Conservation (phyloP, 2,797 vertebrate species). For the Chelmon rostratus region DNA sequence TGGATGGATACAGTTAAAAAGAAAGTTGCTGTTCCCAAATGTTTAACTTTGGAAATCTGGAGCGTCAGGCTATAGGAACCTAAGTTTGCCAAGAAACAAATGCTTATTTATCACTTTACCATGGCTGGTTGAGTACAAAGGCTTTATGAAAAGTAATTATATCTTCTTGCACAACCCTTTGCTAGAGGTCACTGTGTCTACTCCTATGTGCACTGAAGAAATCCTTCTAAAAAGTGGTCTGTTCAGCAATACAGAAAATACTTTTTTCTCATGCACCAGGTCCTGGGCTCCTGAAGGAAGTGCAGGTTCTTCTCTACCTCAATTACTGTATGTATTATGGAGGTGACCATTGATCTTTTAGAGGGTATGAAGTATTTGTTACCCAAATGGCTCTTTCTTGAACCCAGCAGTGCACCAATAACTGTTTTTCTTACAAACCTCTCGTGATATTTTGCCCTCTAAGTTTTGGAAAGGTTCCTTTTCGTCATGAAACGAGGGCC, state of each 20-base stretch:
- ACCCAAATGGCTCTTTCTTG: conserved; percentile 7
- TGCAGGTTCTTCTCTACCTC: conserved; percentile 1
- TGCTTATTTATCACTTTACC: not conserved
- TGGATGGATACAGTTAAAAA: not conserved
- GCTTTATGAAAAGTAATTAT: not conserved
- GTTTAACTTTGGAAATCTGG: not conserved
- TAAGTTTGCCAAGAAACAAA: not conserved
- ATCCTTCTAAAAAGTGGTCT: not conserved
- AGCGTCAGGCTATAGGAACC: not conserved
- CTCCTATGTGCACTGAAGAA: not conserved
- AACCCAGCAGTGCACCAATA: not conserved
- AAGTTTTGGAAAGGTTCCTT: conserved; percentile 9
- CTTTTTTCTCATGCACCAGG: not conserved
- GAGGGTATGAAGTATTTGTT: conserved; percentile 16
- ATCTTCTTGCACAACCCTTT: not conserved
- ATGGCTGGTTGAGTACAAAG: not conserved
- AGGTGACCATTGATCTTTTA: conserved; percentile 2
- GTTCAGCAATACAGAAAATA: not conserved
- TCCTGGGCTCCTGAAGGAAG: not conserved
- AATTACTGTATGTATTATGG: not conserved
- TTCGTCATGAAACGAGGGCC: conserved; percentile 20
- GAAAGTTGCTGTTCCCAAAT: not conserved
- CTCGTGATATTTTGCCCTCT: not conserved
- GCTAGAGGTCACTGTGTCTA: not conserved
- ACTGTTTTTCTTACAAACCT: conserved; percentile 1